phyloP scores from a whole-genome alignment of 2,888 invertebrate species.

The Scaptomyza parva region DNA sequence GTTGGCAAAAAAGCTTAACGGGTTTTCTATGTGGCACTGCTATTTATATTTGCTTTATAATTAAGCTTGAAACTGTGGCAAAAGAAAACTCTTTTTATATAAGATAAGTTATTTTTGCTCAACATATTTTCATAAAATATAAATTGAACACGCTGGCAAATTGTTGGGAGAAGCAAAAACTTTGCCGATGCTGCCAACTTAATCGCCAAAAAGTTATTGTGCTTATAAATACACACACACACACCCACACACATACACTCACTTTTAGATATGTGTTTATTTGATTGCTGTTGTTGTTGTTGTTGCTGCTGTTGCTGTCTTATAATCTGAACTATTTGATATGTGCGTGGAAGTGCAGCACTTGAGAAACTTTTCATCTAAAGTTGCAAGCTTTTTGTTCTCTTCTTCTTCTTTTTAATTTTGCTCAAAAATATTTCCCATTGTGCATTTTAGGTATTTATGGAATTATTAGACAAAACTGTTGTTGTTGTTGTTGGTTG shows the following conservation, averaged over 20 bases:
- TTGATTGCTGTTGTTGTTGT: conserved; percentile 22
- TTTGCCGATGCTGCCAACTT: conserved; percentile 49
- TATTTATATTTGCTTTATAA: conserved; percentile 47
- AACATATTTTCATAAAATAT: conserved; percentile 42
- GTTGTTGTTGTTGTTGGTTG: too few species aligned
- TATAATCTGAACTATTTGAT: conserved; percentile 49
- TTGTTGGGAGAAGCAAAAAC: conserved; percentile 53
- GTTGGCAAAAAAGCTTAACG: conserved; percentile 40
- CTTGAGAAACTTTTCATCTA: conserved; percentile 71
- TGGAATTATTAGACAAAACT: conserved; percentile 69
- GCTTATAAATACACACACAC: conserved; percentile 17
- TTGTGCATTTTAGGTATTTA: conserved; percentile 63
- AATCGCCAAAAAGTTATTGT: conserved; percentile 59
- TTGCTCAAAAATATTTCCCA: conserved; percentile 57
- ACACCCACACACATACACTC: neutral
- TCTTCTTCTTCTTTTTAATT: conserved; percentile 27
- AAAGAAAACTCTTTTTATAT: conserved; percentile 21
- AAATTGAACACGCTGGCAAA: conserved; percentile 59
- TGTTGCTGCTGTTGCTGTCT: conserved; percentile 7
- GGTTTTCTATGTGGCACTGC: conserved; percentile 25
- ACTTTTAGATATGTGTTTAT: neutral
- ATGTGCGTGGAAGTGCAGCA: conserved; percentile 32
- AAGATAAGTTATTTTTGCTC: conserved; percentile 35
- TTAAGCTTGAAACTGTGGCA: conserved; percentile 37
- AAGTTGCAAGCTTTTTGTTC: conserved; percentile 29